Percentiles rank a stretch among this genome's conserved stretches.
Conservation (phyloP, 2,888 invertebrate genomes). For the Brachycybe producta region DNA sequence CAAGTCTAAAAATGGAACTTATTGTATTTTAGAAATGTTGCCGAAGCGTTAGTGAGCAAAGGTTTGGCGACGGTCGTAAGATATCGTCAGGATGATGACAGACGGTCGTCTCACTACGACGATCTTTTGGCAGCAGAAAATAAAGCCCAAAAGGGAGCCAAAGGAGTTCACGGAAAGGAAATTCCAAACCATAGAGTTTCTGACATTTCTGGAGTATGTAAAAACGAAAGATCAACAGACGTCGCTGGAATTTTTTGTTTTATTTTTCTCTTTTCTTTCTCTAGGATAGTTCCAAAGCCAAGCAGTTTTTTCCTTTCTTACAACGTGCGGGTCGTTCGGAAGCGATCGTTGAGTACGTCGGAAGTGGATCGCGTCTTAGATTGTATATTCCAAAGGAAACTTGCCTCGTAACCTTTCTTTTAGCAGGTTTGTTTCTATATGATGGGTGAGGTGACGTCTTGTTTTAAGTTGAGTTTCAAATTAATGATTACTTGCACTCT, state of each 20-base stretch:
- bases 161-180: constrained; percentile 76
- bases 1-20: too few species aligned
- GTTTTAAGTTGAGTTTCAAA: background rate
- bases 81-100: constrained; percentile 90
- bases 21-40: constrained; percentile 58
- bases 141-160: constrained; percentile 73
- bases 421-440: constrained; percentile 53
- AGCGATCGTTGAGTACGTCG: constrained; percentile 91
- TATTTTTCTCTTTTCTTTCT: constrained; percentile 24
- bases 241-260: background rate
- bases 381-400: constrained; percentile 89
- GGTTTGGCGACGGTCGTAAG: constrained; percentile 86
- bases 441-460: too few species aligned
- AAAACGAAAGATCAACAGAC: background rate
- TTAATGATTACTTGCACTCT: too few species aligned
- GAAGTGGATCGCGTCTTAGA: constrained; percentile 86
- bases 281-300: constrained; percentile 65
- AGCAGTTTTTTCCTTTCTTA: constrained; percentile 84
- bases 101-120: constrained; percentile 86
- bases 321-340: constrained; percentile 80
- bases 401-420: constrained; percentile 83
- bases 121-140: constrained; percentile 81
- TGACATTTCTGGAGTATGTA: constrained; percentile 55
- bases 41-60: constrained; percentile 80
- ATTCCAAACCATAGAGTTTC: constrained; percentile 62